Evolutionary conservation across 2,888 invertebrate genomes (phyloP), one percentile per base, ranked within the genome.

Genomic region (Caenorhabditis doughertyi): DNA sequence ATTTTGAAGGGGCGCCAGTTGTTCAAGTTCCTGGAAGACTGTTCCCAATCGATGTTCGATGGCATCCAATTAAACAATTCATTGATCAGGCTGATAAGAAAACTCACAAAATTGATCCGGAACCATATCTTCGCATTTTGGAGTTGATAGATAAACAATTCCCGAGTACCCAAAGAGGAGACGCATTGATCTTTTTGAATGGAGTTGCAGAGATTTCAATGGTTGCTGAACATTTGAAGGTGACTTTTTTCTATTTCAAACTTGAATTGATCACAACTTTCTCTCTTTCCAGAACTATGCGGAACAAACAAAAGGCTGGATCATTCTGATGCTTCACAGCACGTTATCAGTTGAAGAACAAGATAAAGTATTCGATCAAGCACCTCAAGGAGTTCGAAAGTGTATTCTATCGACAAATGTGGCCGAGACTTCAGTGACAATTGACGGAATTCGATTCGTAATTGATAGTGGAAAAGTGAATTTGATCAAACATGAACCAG

Each of bases 351-450:
- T 98, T 0, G 95, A 95, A 68, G 98, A 99, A 91, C 99, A 99
- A 93, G 98, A 99, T 92, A 97, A 97, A 93, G 97, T 93, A 8
- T 99, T 99, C 92, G 97, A 98, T 92, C 96, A 96, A 91, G 95
- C 98, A 0, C 98, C 98, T 0, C 96, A 97, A 72, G 96, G 97
- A 4, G 94, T 96, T 2, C 94, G 99, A 70, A 99, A 99, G 92
- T 98, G 98, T 92, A 96, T 99, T 81, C 95, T 99, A 0, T 96
- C 97, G 0, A 99, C 99, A 0, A 99, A 99, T 92, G 98, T 99
- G 77, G 98, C 99, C 0, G 99, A 99, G 93, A 99, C 99, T 0
- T 98, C 98, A 0, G 95, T 99, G 3, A 99, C 99, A 0, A 98
- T 99, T 71, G 99, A 99, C 92, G 98, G 98, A 0, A 95, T 99